Base-by-base conservation (phyloP, 2,888 invertebrate species). In the Drosophila meridionalis region DNA sequence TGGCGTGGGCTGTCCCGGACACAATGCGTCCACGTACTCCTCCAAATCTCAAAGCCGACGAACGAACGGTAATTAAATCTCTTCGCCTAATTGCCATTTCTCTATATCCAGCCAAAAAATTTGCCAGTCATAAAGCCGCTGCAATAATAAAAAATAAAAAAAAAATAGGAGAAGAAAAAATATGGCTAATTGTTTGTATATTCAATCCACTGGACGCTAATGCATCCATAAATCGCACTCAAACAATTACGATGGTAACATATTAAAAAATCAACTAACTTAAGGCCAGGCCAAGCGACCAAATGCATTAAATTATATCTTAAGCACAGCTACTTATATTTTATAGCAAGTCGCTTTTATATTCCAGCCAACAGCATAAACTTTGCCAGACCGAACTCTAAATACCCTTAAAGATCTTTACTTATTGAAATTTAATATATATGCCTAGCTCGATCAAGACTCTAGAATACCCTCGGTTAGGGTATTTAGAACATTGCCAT, bases 191-290 rank as follows among this genome's bases (percentile, higher is more conserved):
- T 72, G 69, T 83, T 73, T 69, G 57, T 59, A 73, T 69, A 83
- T 66, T 78, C 58, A 73, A 83, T 69, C 72, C 64, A 58, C 69
- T 74, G 34, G n/a, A 53, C 55, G 65, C 78, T 89, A 86, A 86
- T 86, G 86, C 89, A 89, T 71, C 56, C 84, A 80, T 86, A 86
- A 86, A 86, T 83, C 72, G 67, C 58, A 66, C 56, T 45, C 38
- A 52, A 28, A 40, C 56, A 45, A 63, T 42, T 43, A 38, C 30
- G 53, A 67, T 28, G 40, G 8, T 3, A 30, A 11, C 68, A 56
- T 48, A 67, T 67, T 67, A 47, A 67, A 67, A 42, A 43, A 59
- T 50, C 55, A 56, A 50, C 20, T 36, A 52, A 52, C 52, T 52
- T 32, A 42, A 40, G 45, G 7, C 28, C 43, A 63, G 40, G n/a